Evolutionary conservation across 64 coral and sea anemone genomes (phyloP), one percentile per base, ranked within the genome.

Genomic region (Exaiptasia diaphana): DNA sequence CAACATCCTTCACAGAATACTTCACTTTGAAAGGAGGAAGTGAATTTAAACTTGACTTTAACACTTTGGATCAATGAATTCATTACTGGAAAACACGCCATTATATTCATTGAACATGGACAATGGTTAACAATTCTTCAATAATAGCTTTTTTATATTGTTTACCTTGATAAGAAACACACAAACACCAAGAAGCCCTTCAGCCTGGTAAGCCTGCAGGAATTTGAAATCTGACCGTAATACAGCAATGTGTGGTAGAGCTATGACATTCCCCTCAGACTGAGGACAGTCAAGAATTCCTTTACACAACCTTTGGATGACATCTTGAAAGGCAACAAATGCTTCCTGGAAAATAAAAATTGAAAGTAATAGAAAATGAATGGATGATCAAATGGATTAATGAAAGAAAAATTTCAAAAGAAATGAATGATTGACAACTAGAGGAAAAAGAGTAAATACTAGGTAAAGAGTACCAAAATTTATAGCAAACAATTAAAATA

Each of bases 141-240:
- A n/a, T n/a, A n/a, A n/a, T n/a, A n/a, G n/a, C n/a, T n/a, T n/a
- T n/a, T n/a, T n/a, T n/a, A n/a, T n/a, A n/a, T n/a, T 38, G 14
- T 75, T 60, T 23, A 99, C 94, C 85, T 99, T 99, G 13, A 99
- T 99, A 52, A 99, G 82, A 68, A 99, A 99, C 31, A 99, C 85
- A 84, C 95, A 89, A 45, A 99, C 81, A 35, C 85, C 85, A 41
- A 99, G 43, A 13, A 99, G 77, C 36, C 95, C 95, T 74, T 99
- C 89, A 31, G 95, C 95, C 34, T 99, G 89, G 37, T 93, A 88
- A 13, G 95, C 95, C 50, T 99, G 78, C 13, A 99, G 76, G 71
- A 99, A 99, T 67, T 88, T 99, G 50, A 99, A 99, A 26, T 92
- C 85, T 52, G 87, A 71, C 53, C 80, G 77, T 3, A 93, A 40